Evolutionary conservation across 2,888 invertebrate species (phyloP), one percentile per base, ranked within the genome.

Genomic region (Yponomeuta cagnagella): DNA sequence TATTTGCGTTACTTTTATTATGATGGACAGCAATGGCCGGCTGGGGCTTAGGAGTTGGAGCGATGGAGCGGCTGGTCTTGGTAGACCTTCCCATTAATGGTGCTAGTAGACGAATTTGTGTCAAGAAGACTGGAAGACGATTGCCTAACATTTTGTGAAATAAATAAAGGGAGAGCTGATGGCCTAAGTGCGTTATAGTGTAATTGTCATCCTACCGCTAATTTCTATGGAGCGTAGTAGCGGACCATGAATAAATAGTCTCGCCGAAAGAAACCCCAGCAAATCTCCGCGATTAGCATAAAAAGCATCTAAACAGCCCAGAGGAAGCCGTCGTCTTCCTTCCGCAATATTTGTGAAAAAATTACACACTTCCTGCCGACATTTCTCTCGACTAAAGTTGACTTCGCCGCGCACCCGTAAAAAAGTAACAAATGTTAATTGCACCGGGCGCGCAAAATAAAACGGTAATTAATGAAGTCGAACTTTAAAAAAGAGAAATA

Each of bases 311-410:
- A 89, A 91, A 89, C 90, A 87, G 88, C 78, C 86, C 80, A 83
- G 77, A 83, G 88, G 89, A 90, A 87, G 86, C 84, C 81, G 82
- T 80, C 83, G 87, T 76, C 87, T 90, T 89, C 90, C 91, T 92
- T 91, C 91, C 91, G 89, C 85, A 82, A 87, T 90, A 89, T 89
- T 90, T 90, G 88, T 85, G 88, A 89, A 89, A 79, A 90, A 90
- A 89, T 89, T 87, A 88, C 88, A 85, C 85, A 82, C 84, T 91
- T 90, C 91, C 91, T 85, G 80, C 80, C 80, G 86, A 84, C 87
- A 86, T 86, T 89, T 89, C 87, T 86, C 84, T 85, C 80, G 78
- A 79, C 52, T 8, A 58, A 58, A 58, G 52, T 58, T 58, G 52
- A 58, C 80, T 76, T 76, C 79, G 79, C 80, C 64, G 78, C 78